Percentiles rank a stretch among this genome's conserved stretches.
phyloP scores from a whole-genome alignment of 2,888 invertebrate genomes.

The Clistopyga incitator region DNA sequence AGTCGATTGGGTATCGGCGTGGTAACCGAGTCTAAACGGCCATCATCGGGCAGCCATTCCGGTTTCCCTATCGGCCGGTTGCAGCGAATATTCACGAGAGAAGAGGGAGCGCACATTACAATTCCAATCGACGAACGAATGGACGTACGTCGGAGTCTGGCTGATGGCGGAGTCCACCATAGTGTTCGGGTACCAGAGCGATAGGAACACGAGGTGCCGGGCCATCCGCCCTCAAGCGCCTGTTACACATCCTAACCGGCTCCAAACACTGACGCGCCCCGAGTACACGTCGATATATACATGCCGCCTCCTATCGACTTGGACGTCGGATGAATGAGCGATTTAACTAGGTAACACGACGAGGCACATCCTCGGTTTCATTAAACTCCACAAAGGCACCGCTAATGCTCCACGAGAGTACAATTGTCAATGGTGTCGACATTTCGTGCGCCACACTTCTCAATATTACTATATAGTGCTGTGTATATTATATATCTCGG shows the following conservation, averaged over 20 bases:
- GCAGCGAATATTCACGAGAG: constrained; percentile 34
- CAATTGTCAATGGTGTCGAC: constrained; percentile 38
- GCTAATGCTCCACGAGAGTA: constrained; percentile 61
- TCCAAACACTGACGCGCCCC: constrained; percentile 44
- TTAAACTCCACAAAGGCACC: constrained; percentile 66
- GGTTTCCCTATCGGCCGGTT: constrained; percentile 55
- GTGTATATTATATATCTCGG: background rate
- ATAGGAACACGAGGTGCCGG: constrained; percentile 23
- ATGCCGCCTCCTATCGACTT: background rate
- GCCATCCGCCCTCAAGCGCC: constrained; percentile 35
- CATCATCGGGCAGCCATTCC: constrained; percentile 61
- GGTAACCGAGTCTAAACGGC: constrained; percentile 51
- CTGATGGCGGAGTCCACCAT: constrained; percentile 32
- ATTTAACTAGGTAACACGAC: constrained; percentile 48
- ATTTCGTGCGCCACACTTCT: constrained; percentile 12
- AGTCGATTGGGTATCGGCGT: constrained; percentile 36
- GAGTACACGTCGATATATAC: constrained; percentile 61
- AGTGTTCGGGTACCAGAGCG: constrained; percentile 44
- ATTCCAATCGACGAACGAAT: constrained; percentile 56
- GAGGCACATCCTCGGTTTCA: constrained; percentile 55
- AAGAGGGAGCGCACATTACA: constrained; percentile 38
- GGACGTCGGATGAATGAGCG: constrained; percentile 59
- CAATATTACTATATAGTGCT: background rate
- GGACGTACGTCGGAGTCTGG: constrained; percentile 41
- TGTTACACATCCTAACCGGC: constrained; percentile 57